Conservation (phyloP, 2,797 vertebrate species). For the Clamator glandarius region DNA sequence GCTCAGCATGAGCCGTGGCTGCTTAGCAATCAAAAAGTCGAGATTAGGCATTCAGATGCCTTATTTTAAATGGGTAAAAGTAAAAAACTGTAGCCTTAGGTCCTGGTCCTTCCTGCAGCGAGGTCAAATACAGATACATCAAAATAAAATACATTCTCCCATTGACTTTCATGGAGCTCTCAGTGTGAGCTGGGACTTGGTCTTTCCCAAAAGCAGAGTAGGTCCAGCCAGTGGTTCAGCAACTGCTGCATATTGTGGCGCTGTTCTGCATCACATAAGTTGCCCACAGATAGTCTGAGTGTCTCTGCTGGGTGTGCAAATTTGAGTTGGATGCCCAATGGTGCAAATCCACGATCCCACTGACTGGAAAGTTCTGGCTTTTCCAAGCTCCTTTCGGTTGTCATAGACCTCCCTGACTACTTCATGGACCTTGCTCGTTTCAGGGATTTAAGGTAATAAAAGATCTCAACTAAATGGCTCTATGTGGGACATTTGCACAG, state of each 20-base stretch:
- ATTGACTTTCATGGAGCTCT: not conserved
- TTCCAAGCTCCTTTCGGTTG: not conserved
- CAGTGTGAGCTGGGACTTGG: fast-evolving
- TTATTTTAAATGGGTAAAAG: not conserved
- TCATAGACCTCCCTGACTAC: not conserved
- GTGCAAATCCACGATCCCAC: not conserved
- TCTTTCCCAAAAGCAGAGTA: not conserved
- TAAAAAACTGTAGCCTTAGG: not conserved
- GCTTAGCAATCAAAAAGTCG: not conserved
- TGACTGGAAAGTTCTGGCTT: not conserved
- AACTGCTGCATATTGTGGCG: not conserved
- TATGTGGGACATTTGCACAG: not conserved
- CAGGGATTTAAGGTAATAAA: not conserved
- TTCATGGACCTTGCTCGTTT: not conserved
- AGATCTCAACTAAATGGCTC: not conserved
- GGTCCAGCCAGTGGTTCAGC: not conserved
- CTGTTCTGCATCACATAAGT: not conserved
- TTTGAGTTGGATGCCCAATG: not conserved
- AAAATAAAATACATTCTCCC: not conserved
- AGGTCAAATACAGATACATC: not conserved
- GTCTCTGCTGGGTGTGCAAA: not conserved
- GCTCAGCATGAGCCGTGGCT: not conserved
- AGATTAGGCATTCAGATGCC: not conserved
- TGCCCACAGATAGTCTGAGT: not conserved
- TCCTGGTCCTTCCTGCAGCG: not conserved